These are phyloP conservation scores for Heliconius nattereri DNA, from an alignment of 1,140 invertebrate genomes.

Conservation along the genomic window DNA sequence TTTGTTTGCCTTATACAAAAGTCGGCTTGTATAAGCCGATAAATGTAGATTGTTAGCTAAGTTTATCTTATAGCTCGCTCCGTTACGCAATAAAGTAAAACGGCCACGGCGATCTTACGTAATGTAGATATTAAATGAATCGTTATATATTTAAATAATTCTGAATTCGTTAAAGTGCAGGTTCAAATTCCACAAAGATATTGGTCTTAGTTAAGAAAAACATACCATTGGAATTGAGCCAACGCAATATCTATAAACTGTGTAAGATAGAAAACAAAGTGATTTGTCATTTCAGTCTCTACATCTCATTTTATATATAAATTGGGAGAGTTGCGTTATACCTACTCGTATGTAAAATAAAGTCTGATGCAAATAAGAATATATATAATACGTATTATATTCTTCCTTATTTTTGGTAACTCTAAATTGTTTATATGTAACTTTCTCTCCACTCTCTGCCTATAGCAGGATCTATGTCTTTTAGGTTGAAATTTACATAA, in stretches of 20 bases:
- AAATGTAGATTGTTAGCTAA: neutral
- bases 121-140: neutral
- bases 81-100: neutral
- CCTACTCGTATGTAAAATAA: too few relatives aligned
- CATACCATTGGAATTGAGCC: neutral
- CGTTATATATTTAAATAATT: neutral
- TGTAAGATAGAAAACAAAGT: conserved; percentile 5
- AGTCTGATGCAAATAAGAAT: too few relatives aligned
- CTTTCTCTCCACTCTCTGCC: too few relatives aligned
- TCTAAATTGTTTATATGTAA: too few relatives aligned
- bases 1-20: neutral
- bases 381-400: too few relatives aligned
- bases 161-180: too few relatives aligned
- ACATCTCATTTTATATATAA: neutral
- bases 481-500: too few relatives aligned
- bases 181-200: neutral
- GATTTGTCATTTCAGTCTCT: conserved; percentile 3
- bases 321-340: neutral
- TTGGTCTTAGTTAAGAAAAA: neutral
- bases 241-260: neutral
- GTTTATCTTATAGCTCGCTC: neutral
- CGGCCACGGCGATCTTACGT: neutral
- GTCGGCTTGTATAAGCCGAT: neutral
- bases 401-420: too few relatives aligned
- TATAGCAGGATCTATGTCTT: too few relatives aligned